Base-by-base conservation (phyloP, 2,113 vertebrate species). In the Dendropsophus ebraccatus region DNA sequence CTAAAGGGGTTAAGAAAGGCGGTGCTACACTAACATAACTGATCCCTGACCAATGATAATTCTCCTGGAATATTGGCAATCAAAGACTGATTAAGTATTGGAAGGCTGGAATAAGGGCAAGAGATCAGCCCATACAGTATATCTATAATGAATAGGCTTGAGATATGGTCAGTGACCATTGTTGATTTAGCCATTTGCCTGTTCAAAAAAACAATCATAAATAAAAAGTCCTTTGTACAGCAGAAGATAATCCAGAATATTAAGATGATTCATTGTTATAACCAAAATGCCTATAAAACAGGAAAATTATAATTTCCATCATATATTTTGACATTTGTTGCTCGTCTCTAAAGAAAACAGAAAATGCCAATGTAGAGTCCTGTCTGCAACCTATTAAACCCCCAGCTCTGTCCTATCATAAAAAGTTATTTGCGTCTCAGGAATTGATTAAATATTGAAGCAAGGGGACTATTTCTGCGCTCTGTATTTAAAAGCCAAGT, bases 241-340 rank as follows among this genome's bases (percentile, higher is more conserved):
- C 30, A 21, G 28, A 32, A 77, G 47, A 32, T 8, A 35, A 77
- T 77, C 47, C 54, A 32, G 49, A 25, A 30, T 28, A 54, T 30
- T 17, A 17, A 17, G 17, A 32, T 21, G n/a, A 50, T 17, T 41
- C 19, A 16, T 21, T 28, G 49, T 47, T 52, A 77, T 12, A 77
- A 52, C 14, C 19, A 16, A 77, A 30, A 77, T 77, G 74, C 19
- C 52, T 60, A 49, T 75, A 75, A 60, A 75, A 84, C n/a, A 30
- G 25, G 35, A 62, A 45, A 75, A 19, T n/a, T 72, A 76, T 21
- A 10, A 67, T 0, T 30, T 10, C 10, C 13, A 49, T 32, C 65
- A 77, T 41, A 47, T 62, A 45, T n/a, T 23, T 52, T 60, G 73
- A 84, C 37, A 80, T 80, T 60, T 80, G 77, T 60, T 80, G 77